A percentile compares a stretch with the other conserved stretches of the same genome.
phyloP scores from a whole-genome alignment of 2,797 vertebrate genomes.

The Vultur gryphus region DNA sequence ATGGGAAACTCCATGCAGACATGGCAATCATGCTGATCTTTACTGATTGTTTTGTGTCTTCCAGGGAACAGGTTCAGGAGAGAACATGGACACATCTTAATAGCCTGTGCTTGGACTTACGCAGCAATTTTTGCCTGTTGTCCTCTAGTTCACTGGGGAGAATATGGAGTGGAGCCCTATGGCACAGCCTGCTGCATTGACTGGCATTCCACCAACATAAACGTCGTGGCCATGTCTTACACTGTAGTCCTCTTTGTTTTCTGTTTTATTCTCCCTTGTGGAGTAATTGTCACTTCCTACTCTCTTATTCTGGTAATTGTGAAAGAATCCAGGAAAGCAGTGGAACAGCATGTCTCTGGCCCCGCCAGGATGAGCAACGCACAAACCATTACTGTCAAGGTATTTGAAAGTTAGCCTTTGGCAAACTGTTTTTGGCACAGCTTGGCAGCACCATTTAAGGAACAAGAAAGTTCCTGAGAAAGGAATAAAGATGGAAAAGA shows the following conservation, averaged over 20 bases:
- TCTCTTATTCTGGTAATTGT: constrained; percentile 76
- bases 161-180: constrained; percentile 80
- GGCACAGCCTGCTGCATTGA: constrained; percentile 85
- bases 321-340: constrained; percentile 74
- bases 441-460: not conserved
- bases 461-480: not conserved
- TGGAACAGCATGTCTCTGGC: constrained; percentile 71
- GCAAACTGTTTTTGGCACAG: not conserved
- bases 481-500: not conserved
- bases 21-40: not conserved
- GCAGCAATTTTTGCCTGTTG: constrained; percentile 78
- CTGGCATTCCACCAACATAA: constrained; percentile 75
- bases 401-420: constrained; percentile 20
- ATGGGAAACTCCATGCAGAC: not conserved
- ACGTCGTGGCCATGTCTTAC: constrained; percentile 71
- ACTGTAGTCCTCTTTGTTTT: constrained; percentile 75
- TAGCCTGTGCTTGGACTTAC: constrained; percentile 76
- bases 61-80: constrained; percentile 79
- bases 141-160: constrained; percentile 79
- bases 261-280: constrained; percentile 81
- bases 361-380: constrained; percentile 71
- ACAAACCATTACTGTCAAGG: constrained; percentile 79
- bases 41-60: not conserved
- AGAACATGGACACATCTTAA: constrained; percentile 69
- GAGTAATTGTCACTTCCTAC: constrained; percentile 78